phyloP scores from a whole-genome alignment of 2,888 invertebrate species.

The Ashinkailepas kermadecensis region DNA sequence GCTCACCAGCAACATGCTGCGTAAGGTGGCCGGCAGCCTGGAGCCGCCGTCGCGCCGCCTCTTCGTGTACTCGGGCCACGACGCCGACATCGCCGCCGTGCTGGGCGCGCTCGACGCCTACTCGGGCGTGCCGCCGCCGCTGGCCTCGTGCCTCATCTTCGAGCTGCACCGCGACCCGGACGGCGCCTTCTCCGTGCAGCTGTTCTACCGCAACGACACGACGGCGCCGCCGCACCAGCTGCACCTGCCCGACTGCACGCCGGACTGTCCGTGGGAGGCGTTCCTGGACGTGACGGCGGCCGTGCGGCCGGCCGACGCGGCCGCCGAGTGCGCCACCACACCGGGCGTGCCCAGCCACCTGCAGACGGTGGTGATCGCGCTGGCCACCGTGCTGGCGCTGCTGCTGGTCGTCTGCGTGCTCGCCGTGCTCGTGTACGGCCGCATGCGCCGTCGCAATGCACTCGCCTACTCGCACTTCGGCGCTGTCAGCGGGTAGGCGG shows the following conservation, averaged over 20 bases:
- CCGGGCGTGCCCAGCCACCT: not conserved
- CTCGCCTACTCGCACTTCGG: slow-evolving; percentile 5
- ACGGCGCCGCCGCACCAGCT: slow-evolving; percentile 47
- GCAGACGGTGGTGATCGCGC: not conserved
- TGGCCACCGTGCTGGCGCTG: not conserved
- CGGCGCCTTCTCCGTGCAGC: slow-evolving; percentile 40
- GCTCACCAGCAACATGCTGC: not conserved
- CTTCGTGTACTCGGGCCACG: slow-evolving; percentile 71
- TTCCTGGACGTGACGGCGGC: slow-evolving; percentile 46
- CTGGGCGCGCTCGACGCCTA: slow-evolving; percentile 64
- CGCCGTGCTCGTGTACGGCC: not conserved
- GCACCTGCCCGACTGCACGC: slow-evolving; percentile 55
- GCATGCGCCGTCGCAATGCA: not conserved
- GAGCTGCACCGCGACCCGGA: slow-evolving; percentile 49
- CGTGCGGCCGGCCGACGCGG: slow-evolving; percentile 41
- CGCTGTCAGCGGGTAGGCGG: not conserved
- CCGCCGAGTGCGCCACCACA: slow-evolving; percentile 39
- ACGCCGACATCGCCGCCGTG: slow-evolving; percentile 66
- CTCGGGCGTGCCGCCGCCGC: slow-evolving; percentile 55
- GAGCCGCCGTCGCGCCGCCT: slow-evolving; percentile 42
- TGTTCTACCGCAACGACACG: slow-evolving; percentile 53
- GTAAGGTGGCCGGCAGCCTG: not conserved
- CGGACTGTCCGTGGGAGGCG: slow-evolving; percentile 53
- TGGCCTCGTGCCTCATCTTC: slow-evolving; percentile 55
- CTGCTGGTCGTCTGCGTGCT: not conserved